Percentiles rank a stretch among this genome's conserved stretches.
These are phyloP conservation scores for Xenotilapia flavipinnis DNA, from an alignment of 2,113 vertebrate genomes.

Conservation along the genomic window DNA sequence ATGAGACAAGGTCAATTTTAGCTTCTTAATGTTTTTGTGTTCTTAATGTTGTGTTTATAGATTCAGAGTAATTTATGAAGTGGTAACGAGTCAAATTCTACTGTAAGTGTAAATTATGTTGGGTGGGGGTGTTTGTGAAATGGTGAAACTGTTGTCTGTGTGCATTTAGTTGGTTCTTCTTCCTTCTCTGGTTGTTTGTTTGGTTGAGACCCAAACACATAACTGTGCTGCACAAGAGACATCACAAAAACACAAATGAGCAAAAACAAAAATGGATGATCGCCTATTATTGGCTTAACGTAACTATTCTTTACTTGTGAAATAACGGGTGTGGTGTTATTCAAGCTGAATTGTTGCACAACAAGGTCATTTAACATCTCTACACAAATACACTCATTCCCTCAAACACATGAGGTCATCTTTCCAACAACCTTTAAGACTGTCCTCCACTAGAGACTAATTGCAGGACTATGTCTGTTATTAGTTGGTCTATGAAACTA, in stretches of 20 bases:
- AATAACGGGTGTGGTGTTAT: background rate
- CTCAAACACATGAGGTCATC: background rate
- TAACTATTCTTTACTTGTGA: background rate
- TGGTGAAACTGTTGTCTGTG: background rate
- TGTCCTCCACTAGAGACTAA: background rate
- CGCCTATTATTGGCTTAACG: accelerated
- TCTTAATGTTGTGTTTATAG: background rate
- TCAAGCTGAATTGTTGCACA: background rate
- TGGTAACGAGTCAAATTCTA: background rate
- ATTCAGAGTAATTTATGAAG: background rate
- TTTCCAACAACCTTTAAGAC: background rate
- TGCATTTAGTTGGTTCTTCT: background rate
- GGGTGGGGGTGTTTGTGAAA: background rate
- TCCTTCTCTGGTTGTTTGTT: background rate
- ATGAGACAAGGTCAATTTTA: background rate
- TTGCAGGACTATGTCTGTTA: background rate
- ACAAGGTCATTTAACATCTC: background rate
- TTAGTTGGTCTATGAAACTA: background rate
- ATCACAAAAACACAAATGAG: background rate
- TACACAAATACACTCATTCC: background rate
- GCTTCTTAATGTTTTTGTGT: background rate
- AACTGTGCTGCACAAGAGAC: background rate
- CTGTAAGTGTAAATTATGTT: background rate
- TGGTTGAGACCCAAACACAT: background rate
- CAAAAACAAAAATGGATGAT: background rate